Base-by-base conservation (phyloP, 1,140 invertebrate genomes). In the Calosoma granatense region DNA sequence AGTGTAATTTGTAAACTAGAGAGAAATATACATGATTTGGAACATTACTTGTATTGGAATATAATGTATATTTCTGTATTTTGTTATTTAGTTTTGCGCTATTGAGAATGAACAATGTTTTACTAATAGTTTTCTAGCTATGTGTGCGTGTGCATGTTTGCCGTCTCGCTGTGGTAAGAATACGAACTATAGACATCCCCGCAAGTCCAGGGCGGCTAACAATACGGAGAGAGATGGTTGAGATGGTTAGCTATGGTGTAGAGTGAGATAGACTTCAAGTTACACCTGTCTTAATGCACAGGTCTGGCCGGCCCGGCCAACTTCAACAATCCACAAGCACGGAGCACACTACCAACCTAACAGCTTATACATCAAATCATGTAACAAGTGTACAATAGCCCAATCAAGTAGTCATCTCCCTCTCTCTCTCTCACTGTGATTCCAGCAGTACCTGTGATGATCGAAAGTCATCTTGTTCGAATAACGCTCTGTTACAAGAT, bases 281-380 rank as follows among this genome's bases (percentile, higher is more conserved):
- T 47, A 47, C 41, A 47, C 41, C 41, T 47, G 41, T 47, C 41
- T 47, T 47, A 47, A 47, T 47, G 41, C 41, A 47, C 41, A 47
- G 41, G 41, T 47, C 41, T 9, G 15, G 4, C 26, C 17, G 41
- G 15, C 3, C 17, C 6, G 9, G 41, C 41, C 41, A 47, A 17
- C 41, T 17, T 11, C 41, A 17, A 17, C 41, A 17, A 9, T 9
- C 9, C 41, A n/a, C n/a, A n/a, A n/a, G n/a, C 9, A 36, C 6
- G n/a, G 26, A 36, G 26, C 26, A n/a, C 41, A 47, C 41, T 47
- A 47, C 41, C 41, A 47, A 47, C 41, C 41, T 47, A 47, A 47
- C 41, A 47, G 41, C 41, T 47, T 47, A 47, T 47, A 47, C 41
- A 47, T 47, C 41, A 47, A 47, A 47, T 47, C 41, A 47, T 47